Evolutionary conservation across 2,888 invertebrate species (phyloP).

Genomic region (Macaria liturata): DNA sequence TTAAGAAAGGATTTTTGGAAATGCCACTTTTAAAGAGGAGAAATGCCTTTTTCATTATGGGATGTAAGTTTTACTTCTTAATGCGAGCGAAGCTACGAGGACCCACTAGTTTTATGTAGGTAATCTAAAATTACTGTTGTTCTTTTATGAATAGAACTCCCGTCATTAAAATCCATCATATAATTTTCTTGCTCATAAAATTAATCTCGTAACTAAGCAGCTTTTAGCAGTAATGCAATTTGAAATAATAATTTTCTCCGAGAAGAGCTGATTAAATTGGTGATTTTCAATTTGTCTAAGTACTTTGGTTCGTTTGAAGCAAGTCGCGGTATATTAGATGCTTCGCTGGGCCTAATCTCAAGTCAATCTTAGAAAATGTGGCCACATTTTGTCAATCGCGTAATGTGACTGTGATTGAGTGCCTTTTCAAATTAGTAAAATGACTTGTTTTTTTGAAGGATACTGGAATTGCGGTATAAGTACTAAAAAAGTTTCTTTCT

Average conservation of each 20-base stretch:
- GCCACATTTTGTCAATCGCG: conserved; percentile 21
- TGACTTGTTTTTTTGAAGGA: not conserved
- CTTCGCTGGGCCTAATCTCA: conserved; percentile 21
- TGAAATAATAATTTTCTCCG: conserved; percentile 8
- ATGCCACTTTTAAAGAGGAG: too few relatives aligned
- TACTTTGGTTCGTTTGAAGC: conserved; percentile 17
- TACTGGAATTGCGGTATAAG: too few relatives aligned
- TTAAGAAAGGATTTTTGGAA: too few relatives aligned
- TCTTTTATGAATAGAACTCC: too few relatives aligned
- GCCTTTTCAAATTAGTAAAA: conserved; percentile 6
- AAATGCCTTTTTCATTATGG: too few relatives aligned
- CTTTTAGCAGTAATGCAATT: conserved; percentile 8
- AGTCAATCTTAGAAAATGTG: conserved; percentile 25
- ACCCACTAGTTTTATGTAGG: too few relatives aligned
- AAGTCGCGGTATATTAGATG: conserved; percentile 19
- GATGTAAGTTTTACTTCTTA: too few relatives aligned
- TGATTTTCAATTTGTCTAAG: conserved; percentile 31
- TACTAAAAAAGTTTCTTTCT: too few relatives aligned
- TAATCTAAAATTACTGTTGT: too few relatives aligned
- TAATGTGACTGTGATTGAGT: conserved; percentile 8
- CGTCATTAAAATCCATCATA: too few relatives aligned
- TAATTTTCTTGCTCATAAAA: too few relatives aligned
- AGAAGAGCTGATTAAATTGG: conserved; percentile 16
- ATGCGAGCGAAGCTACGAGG: too few relatives aligned
- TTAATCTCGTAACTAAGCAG: not conserved